Conservation (phyloP, 2,888 invertebrate species). For the Seira sanloemensis region DNA sequence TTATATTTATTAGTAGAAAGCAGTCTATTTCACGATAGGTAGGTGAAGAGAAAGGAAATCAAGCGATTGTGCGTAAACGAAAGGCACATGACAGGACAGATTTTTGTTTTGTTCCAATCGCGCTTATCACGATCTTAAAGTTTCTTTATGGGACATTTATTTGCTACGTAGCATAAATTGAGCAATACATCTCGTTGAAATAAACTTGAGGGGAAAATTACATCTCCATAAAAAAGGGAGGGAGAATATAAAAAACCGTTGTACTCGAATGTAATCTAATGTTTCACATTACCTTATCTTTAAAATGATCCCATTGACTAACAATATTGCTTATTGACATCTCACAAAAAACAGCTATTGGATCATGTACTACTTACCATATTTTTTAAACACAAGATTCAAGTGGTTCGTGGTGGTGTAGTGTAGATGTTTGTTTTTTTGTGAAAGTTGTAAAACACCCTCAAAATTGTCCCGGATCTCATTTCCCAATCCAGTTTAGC, state of each 20-base stretch:
- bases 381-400: not conserved
- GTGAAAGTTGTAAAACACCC: slow-evolving; percentile 51
- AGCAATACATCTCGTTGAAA: slow-evolving; percentile 53
- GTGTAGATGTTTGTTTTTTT: slow-evolving; percentile 18
- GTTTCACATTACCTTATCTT: slow-evolving; percentile 62
- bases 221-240: slow-evolving; percentile 58
- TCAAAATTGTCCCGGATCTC: slow-evolving; percentile 24
- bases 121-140: too few relatives aligned
- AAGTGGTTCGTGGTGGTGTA: not conserved
- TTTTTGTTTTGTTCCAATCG: too few relatives aligned
- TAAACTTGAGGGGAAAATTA: slow-evolving; percentile 55
- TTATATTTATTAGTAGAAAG: too few relatives aligned
- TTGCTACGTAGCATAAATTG: slow-evolving; percentile 36
- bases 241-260: slow-evolving; percentile 15
- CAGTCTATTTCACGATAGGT: too few relatives aligned
- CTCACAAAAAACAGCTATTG: slow-evolving; percentile 36
- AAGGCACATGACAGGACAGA: too few relatives aligned
- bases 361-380: slow-evolving; percentile 36
- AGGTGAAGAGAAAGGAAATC: too few relatives aligned
- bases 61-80: too few relatives aligned
- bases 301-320: slow-evolving; percentile 63
- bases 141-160: slow-evolving; percentile 23
- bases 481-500: slow-evolving; percentile 44
- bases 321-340: slow-evolving; percentile 66
- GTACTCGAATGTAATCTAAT: slow-evolving; percentile 48